These are phyloP conservation scores for Hirtodrosophila duncani DNA, from an alignment of 2,888 invertebrate species.

Conservation along the genomic window DNA sequence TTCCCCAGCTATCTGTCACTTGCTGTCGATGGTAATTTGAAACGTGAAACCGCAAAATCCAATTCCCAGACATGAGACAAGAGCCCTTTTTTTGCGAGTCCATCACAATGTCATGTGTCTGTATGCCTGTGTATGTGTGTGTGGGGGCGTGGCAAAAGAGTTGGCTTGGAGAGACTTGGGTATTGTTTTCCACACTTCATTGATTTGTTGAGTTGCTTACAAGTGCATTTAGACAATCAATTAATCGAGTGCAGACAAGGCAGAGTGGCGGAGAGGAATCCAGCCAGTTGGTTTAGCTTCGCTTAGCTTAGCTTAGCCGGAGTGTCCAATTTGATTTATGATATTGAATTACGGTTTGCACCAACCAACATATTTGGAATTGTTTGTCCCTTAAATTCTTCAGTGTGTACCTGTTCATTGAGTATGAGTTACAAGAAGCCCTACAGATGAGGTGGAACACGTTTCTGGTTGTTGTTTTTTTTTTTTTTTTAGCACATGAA, in stretches of 20 bases:
- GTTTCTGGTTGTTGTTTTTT: not conserved
- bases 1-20: slow-evolving; percentile 38
- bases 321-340: slow-evolving; percentile 65
- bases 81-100: slow-evolving; percentile 34
- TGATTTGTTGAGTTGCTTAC: slow-evolving; percentile 70
- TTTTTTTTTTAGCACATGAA: slow-evolving; percentile 4
- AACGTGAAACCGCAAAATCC: slow-evolving; percentile 71
- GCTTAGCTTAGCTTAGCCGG: slow-evolving; percentile 33
- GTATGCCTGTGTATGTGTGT: not conserved
- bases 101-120: not conserved
- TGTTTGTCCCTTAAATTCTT: slow-evolving; percentile 6
- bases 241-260: slow-evolving; percentile 58
- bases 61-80: slow-evolving; percentile 69
- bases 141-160: slow-evolving; percentile 33
- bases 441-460: slow-evolving; percentile 11
- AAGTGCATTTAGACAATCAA: slow-evolving; percentile 74
- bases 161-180: slow-evolving; percentile 47
- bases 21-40: slow-evolving; percentile 72
- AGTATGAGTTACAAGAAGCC: slow-evolving; percentile 22
- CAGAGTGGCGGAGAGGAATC: not conserved
- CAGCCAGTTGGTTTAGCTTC: no score
- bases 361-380: slow-evolving; percentile 53
- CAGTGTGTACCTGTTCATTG: slow-evolving; percentile 28
- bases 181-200: slow-evolving; percentile 70
- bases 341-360: slow-evolving; percentile 54